Percentiles rank a stretch among this genome's conserved stretches.
Conservation (phyloP, 2,888 invertebrate genomes). For the Dinocampus coccinellae region DNA sequence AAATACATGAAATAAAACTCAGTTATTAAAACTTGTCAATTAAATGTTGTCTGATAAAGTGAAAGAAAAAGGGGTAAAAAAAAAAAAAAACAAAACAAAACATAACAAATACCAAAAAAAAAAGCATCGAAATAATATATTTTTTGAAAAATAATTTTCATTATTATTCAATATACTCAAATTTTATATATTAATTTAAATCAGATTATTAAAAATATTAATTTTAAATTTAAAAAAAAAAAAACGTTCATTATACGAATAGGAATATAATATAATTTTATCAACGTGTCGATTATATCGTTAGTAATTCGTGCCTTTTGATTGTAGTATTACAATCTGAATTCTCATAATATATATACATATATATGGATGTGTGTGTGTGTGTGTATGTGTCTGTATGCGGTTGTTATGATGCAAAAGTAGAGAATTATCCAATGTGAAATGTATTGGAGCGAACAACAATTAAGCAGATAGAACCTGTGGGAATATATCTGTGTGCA, state of each 20-base stretch:
- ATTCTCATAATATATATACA: background rate
- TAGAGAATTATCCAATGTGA: background rate
- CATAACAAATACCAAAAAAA: too few relatives aligned
- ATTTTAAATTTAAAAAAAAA: too few relatives aligned
- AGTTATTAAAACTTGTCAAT: background rate
- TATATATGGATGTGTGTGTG: conserved; percentile 19
- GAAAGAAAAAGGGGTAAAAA: background rate
- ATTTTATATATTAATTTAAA: too few relatives aligned
- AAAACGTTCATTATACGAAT: too few relatives aligned
- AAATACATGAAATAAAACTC: background rate
- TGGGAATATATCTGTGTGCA: background rate
- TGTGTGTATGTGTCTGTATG: background rate
- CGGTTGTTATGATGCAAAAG: background rate
- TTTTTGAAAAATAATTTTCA: too few relatives aligned
- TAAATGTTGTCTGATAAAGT: background rate
- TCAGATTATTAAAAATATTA: too few relatives aligned
- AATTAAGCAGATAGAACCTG: conserved; percentile 1
- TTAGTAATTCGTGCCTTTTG: background rate
- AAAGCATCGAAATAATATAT: too few relatives aligned
- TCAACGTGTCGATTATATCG: background rate
- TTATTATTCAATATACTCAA: too few relatives aligned
- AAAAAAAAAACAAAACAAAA: too few relatives aligned
- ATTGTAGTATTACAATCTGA: background rate
- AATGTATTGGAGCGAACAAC: conserved; percentile 12
- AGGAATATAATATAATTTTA: background rate